Conservation (phyloP, 2,113 vertebrate genomes). For the Nothocercus nigrocapillus region DNA sequence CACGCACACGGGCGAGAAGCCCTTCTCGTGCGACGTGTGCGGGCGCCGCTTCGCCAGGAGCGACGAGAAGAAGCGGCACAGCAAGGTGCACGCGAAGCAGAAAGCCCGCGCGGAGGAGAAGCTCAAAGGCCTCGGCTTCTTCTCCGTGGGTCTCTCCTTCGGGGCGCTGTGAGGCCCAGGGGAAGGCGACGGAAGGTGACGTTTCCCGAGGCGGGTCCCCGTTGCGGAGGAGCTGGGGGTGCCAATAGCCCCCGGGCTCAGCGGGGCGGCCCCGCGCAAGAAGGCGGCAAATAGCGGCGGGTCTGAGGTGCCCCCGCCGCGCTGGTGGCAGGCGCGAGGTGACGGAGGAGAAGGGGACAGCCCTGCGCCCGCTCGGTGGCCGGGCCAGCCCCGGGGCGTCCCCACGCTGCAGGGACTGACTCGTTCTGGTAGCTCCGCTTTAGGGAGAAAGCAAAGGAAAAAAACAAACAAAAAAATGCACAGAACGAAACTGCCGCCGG, state of each 20-base stretch:
- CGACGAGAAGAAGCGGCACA: slow-evolving; percentile 95
- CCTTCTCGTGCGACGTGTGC: slow-evolving; percentile 96
- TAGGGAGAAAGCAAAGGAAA: background rate
- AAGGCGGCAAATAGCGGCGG: rapidly evolving
- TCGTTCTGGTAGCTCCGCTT: background rate
- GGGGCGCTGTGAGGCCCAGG: slow-evolving; percentile 41
- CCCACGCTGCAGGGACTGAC: background rate
- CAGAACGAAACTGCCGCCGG: rapidly evolving
- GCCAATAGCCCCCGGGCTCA: background rate
- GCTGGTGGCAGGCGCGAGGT: background rate
- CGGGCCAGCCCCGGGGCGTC: slow-evolving; percentile 18
- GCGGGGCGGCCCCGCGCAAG: background rate
- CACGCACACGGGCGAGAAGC: slow-evolving; percentile 97
- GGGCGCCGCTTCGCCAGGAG: slow-evolving; percentile 93
- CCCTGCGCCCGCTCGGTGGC: background rate
- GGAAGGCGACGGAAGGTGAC: background rate
- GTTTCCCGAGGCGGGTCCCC: background rate
- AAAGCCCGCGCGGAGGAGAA: slow-evolving; percentile 95
- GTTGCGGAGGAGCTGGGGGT: background rate
- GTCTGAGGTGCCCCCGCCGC: background rate
- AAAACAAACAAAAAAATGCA: background rate
- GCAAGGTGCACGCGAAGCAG: slow-evolving; percentile 95
- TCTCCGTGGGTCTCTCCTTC: slow-evolving; percentile 81
- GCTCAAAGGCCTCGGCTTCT: slow-evolving; percentile 85
- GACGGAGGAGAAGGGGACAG: background rate